phyloP scores from a whole-genome alignment of 2,888 invertebrate species.

The Rhagium mordax region DNA sequence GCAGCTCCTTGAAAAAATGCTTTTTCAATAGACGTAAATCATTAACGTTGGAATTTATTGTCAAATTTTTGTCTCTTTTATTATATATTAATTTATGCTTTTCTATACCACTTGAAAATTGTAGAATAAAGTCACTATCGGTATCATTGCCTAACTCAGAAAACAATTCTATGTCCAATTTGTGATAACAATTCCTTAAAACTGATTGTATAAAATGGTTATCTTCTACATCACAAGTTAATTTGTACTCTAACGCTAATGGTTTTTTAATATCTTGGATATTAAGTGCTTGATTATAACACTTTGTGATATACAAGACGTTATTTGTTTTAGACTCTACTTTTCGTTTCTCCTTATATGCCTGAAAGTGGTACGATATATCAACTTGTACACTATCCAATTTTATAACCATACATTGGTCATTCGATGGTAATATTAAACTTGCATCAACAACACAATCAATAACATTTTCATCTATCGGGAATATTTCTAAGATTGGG shows the following conservation, averaged over 20 bases:
- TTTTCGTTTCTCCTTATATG: conserved; percentile 42
- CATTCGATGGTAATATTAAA: conserved; percentile 53
- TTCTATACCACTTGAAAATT: conserved; percentile 49
- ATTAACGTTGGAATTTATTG: conserved; percentile 49
- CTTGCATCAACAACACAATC: conserved; percentile 53
- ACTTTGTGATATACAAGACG: conserved; percentile 49
- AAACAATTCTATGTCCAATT: conserved; percentile 58
- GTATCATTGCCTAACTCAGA: conserved; percentile 53
- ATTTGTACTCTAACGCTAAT: conserved; percentile 51
- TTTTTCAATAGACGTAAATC: conserved; percentile 57
- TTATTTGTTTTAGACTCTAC: conserved; percentile 22
- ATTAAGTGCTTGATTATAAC: conserved; percentile 47
- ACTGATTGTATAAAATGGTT: conserved; percentile 57
- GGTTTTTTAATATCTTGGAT: conserved; percentile 37
- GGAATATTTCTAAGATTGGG: conserved; percentile 57
- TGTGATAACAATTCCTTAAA: conserved; percentile 62
- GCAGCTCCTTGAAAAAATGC: conserved; percentile 53
- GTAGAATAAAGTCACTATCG: conserved; percentile 48
- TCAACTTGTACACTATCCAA: conserved; percentile 57
- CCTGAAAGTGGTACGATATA: conserved; percentile 63
- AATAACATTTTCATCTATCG: conserved; percentile 54
- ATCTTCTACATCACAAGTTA: conserved; percentile 51
- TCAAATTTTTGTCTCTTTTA: conserved; percentile 49
- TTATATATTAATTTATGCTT: conserved; percentile 55
- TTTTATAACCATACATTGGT: conserved; percentile 53